Base-by-base conservation (phyloP, 1,140 invertebrate species). In the Papilio dardanus region DNA sequence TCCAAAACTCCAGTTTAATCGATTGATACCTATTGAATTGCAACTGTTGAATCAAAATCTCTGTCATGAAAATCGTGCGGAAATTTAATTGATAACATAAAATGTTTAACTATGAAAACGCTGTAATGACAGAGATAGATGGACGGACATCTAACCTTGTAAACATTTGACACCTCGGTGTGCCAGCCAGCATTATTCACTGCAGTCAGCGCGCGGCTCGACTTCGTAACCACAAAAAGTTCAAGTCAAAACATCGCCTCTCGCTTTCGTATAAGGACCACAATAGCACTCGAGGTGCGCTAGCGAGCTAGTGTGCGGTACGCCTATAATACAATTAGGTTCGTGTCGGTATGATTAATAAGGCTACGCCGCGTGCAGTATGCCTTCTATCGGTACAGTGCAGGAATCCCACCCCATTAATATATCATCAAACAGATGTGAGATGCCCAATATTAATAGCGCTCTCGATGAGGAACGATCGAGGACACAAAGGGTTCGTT, bases 391-490 rank as follows among this genome's bases (percentile, higher is more conserved):
- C 69, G 28, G 12, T 33, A 31, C 42, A 54, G 71, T 78, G 68
- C 80, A 83, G 84, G 88, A 88, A 89, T 89, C 81, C 81, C 79
- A 84, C 80, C 83, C 84, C 80, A 88, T 89, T 89, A 89, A 89
- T 89, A 86, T 88, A 87, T 87, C 84, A 87, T 89, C 84, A 84
- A 86, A 87, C 87, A 85, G 83, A 88, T 88, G 87, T 75, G 75
- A 77, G 77, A 74, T 79, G 75, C 80, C 78, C 81, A 76, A 87
- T 83, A 83, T 88, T 88, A 87, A 88, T 89, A 86, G 84, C 84
- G 75, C 77, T 81, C 73, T 77, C 80, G 79, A 82, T 67, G 75
- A 54, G 78, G 78, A 82, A 68, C 77, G 81, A 76, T 76, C 78
- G 68, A 71, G 77, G 30, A 75, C 78, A 85, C 80, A 83, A 81